Percentiles rank a stretch among this genome's conserved stretches.
These are phyloP conservation scores for Perca schrenkii DNA, from an alignment of 2,113 vertebrate genomes.

Conservation along the genomic window DNA sequence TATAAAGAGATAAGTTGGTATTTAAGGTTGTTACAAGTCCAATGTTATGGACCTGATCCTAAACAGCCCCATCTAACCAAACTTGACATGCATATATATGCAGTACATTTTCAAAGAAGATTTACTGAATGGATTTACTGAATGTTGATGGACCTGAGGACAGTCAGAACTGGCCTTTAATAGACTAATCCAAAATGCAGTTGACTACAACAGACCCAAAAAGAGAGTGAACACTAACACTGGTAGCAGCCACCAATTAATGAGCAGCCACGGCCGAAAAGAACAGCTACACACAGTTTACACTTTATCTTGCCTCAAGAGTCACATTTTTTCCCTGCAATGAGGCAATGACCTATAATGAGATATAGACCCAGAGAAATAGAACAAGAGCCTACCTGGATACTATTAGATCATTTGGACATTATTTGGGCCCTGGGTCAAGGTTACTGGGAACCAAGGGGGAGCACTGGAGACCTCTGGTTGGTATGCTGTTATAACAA, in stretches of 20 bases:
- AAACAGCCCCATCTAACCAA: background rate
- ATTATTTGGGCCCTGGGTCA: background rate
- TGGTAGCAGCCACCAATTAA: background rate
- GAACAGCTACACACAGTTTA: background rate
- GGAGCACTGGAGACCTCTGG: background rate
- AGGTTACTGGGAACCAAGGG: background rate
- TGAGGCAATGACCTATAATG: background rate
- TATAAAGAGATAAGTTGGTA: conserved; percentile 20
- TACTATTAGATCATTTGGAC: background rate
- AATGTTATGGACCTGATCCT: background rate
- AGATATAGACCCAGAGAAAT: background rate
- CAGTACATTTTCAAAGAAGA: background rate
- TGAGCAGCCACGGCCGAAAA: background rate
- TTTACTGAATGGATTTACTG: no score
- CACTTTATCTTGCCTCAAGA: background rate
- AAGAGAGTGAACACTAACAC: background rate
- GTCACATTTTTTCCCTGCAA: background rate
- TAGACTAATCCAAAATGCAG: background rate
- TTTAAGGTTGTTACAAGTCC: conserved; percentile 10
- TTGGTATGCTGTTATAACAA: background rate
- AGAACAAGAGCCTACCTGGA: background rate
- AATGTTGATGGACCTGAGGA: no score
- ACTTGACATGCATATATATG: background rate
- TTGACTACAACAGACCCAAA: background rate
- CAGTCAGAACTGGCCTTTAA: background rate